Conservation (phyloP, 2,797 vertebrate species). For the Remorina albescens region DNA sequence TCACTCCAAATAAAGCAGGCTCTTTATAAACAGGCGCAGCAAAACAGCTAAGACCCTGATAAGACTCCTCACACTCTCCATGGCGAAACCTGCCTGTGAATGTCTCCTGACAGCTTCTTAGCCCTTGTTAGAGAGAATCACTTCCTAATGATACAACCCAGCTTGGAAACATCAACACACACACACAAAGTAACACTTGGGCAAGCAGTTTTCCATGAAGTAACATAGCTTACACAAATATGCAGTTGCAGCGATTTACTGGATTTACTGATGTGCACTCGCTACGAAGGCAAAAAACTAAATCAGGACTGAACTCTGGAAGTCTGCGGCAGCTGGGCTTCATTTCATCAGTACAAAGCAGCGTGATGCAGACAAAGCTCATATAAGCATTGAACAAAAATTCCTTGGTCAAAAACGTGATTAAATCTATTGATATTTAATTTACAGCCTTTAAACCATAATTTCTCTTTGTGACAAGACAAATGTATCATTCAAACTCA, state of each 20-base stretch:
- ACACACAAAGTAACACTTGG: slow-evolving; percentile 73
- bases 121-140: slow-evolving; percentile 83
- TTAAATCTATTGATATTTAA: neutral
- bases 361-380: neutral
- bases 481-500: neutral
- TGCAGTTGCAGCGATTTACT: slow-evolving; percentile 41
- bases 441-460: neutral
- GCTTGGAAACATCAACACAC: slow-evolving; percentile 81
- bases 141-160: slow-evolving; percentile 85
- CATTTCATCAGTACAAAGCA: neutral
- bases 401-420: rapidly evolving
- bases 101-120: slow-evolving; percentile 85
- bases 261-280: slow-evolving; percentile 39
- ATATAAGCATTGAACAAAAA: neutral
- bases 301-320: neutral
- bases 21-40: slow-evolving; percentile 82
- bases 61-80: slow-evolving; percentile 85
- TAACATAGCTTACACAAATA: slow-evolving; percentile 17
- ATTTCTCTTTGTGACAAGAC: neutral
- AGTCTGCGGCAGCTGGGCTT: too few species aligned
- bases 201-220: slow-evolving; percentile 64
- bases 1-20: slow-evolving; percentile 84
- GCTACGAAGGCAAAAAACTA: neutral
- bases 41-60: slow-evolving; percentile 84
- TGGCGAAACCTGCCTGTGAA: slow-evolving; percentile 85